Conservation (phyloP, 2,113 vertebrate species). For the Nothocercus nigrocapillus region DNA sequence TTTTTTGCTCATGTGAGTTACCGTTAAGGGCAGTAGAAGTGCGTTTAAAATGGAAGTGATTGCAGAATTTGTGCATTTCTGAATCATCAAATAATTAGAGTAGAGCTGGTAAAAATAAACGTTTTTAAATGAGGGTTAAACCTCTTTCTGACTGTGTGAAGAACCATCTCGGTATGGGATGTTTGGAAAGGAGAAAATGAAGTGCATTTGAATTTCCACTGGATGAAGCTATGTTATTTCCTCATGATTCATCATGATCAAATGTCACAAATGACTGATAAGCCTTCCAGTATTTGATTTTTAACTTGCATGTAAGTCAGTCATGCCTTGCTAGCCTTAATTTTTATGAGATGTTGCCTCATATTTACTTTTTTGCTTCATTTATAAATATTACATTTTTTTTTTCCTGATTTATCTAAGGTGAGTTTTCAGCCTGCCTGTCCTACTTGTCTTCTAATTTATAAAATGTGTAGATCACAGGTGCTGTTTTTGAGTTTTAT, state of each 20-base stretch:
- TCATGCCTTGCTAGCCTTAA: accelerated
- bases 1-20: neutral
- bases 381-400: neutral
- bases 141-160: neutral
- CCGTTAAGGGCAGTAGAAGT: neutral
- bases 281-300: neutral
- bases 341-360: neutral
- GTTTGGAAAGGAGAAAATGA: neutral
- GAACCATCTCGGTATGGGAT: neutral
- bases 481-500: neutral
- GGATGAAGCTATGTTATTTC: neutral
- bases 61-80: neutral
- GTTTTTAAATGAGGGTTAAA: neutral
- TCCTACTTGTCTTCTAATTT: neutral
- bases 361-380: neutral
- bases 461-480: neutral
- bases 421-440: neutral
- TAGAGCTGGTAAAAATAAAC: neutral
- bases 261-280: neutral
- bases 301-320: neutral
- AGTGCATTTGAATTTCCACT: neutral
- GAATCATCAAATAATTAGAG: no score
- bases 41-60: neutral
- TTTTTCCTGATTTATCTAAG: neutral
- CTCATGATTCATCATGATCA: neutral